Base-by-base conservation (phyloP, 2,888 invertebrate genomes). In the Scaptodrosophila latifasciaeformis region DNA sequence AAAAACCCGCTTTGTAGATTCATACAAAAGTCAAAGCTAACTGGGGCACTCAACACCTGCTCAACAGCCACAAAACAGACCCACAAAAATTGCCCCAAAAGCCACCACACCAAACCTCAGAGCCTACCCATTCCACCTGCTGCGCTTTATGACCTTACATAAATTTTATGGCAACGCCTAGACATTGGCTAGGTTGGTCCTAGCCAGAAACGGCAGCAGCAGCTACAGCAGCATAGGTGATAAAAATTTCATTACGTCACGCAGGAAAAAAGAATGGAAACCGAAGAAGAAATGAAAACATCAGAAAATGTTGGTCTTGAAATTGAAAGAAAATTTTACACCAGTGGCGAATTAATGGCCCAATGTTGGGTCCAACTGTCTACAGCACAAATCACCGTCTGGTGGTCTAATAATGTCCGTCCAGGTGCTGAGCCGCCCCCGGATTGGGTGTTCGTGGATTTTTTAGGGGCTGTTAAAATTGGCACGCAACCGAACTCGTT, bases 211-310 rank as follows among this genome's bases (percentile, higher is more conserved):
- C n/a, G n/a, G n/a, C n/a, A n/a, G n/a, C n/a, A n/a, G n/a, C n/a
- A n/a, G n/a, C 34, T 15, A 10, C 21, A n/a, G 19, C 21, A 40
- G 40, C 40, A 49, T 34, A 54, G 79, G 80, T 72, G 80, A 74
- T 74, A 79, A 74, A 74, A 79, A 72, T 74, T 74, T 74, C 67
- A 74, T 74, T 74, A 76, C 69, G 72, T 67, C 77, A 79, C 80
- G 80, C 72, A 66, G 47, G 50, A 47, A 39, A 40, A 51, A 61
- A 42, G 9, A 42, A 43, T 2, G 21, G 9, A 34, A 43, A 15
- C 12, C 5, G 17, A 37, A 19, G 24, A 24, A 42, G n/a, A 42
- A 42, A 7, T 13, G 13, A 24, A 42, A 17, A 6, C 10, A 49
- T 49, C 49, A 39, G 45, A 39, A 52, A 52, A 56, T 56, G 24